These are phyloP conservation scores for Cryptotermes secundus DNA, from an alignment of 1,140 invertebrate genomes.

Conservation along the genomic window DNA sequence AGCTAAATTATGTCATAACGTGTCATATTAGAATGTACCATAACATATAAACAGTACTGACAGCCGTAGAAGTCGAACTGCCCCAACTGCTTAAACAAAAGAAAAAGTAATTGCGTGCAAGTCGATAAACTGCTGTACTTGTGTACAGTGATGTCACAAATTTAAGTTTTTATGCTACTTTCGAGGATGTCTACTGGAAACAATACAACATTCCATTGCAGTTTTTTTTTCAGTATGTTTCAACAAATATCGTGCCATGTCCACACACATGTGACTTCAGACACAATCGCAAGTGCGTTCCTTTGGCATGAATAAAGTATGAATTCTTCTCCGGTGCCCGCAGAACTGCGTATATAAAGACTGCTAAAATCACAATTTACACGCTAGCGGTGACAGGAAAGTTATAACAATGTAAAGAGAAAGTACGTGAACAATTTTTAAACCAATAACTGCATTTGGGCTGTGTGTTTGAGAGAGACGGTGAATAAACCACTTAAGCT, in stretches of 20 bases:
- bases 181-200: neutral
- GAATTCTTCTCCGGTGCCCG: neutral
- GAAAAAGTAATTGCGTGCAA: too few relatives aligned
- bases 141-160: too few relatives aligned
- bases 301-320: slow-evolving; percentile 2
- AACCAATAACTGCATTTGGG: neutral
- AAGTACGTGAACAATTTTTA: neutral
- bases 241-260: neutral
- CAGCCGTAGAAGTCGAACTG: too few relatives aligned
- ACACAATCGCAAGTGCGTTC: neutral
- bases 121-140: too few relatives aligned
- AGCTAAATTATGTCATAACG: too few relatives aligned
- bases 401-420: neutral
- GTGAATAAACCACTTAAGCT: neutral
- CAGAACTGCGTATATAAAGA: neutral
- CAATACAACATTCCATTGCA: neutral
- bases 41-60: too few relatives aligned
- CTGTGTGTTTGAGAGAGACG: neutral
- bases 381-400: neutral
- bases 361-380: neutral
- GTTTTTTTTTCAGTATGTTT: neutral
- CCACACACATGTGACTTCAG: neutral
- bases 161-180: neutral
- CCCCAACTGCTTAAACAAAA: too few relatives aligned
- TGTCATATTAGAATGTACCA: too few relatives aligned